Conservation (phyloP, 2,797 vertebrate genomes). For the Sebastes taczanowskii region DNA sequence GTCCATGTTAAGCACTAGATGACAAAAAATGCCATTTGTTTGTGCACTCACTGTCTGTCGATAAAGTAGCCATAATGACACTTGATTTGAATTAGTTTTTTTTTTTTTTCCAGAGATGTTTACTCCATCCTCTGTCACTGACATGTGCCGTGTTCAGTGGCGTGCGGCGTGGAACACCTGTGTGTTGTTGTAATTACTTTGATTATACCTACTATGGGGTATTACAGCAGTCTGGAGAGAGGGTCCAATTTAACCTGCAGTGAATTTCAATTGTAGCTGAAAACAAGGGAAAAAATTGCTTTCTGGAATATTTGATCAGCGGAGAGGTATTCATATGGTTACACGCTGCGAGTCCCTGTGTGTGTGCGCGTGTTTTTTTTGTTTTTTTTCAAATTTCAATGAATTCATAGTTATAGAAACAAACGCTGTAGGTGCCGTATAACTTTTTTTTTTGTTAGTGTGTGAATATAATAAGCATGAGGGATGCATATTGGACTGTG, state of each 20-base stretch:
- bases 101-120: conserved; percentile 29
- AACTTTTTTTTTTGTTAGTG: conserved; percentile 33
- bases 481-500: conserved; percentile 57
- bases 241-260: conserved; percentile 63
- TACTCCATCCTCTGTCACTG: conserved; percentile 58
- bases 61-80: conserved; percentile 73
- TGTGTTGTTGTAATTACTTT: conserved; percentile 80
- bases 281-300: conserved; percentile 53
- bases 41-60: conserved; percentile 58
- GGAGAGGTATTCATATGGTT: conserved; percentile 50
- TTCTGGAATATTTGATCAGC: conserved; percentile 63
- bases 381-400: conserved; percentile 30
- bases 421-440: neutral
- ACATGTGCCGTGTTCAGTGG: conserved; percentile 55
- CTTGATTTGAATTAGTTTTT: conserved; percentile 67
- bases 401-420: conserved; percentile 18
- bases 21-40: conserved; percentile 65
- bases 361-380: neutral
- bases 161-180: conserved; percentile 71
- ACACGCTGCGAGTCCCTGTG: conserved; percentile 39
- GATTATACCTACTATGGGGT: conserved; percentile 73
- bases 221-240: conserved; percentile 62
- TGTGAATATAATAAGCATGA: conserved; percentile 59
- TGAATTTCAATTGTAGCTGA: conserved; percentile 65
- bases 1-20: conserved; percentile 62